Base-by-base conservation (phyloP, 2,888 invertebrate genomes). In the Argyra leucocephala region DNA sequence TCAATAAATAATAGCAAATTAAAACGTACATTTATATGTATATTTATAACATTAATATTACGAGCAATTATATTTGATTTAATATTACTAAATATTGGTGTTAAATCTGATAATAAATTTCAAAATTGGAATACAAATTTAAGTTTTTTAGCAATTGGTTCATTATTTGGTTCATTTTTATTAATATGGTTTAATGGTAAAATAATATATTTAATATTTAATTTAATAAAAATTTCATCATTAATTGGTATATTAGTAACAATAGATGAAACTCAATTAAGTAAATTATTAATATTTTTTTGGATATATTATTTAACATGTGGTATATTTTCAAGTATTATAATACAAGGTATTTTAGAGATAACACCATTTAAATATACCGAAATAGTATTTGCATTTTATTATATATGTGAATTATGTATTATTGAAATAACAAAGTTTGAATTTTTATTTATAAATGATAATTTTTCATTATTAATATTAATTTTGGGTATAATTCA, bases 361-460 rank as follows among this genome's bases (percentile, higher is more conserved):
- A 73, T 72, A 65, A 70, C 76, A 18, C 76, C 76, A 2, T 74
- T 76, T 57, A 72, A 76, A 21, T 74, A 72, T 22, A 70, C 75
- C 1, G 76, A 76, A 63, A 24, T 76, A 1, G 64, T 66, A 3
- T 58, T 76, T 26, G 71, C 73, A 1, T 0, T 70, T 1, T 71
- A 71, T 4, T 71, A 72, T 31, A 61, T 66, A 1, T 64, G 76
- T 22, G 73, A 76, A 26, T 65, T 76, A 60, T 57, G 24, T 12
- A 59, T 71, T 0, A 63, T 74, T 67, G 76, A 76, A 67, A 64
- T 68, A 26, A 65, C 69, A 37, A 75, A 76, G 26, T 73, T 74
- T 63, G 74, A 75, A 63, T 37, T 68, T 10, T 57, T 57, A 22
- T 61, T 61, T 18, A 65, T 68, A 36, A 69, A 70, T 1, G n/a